Evolutionary conservation across 2,113 vertebrate species (phyloP), one percentile per base, ranked within the genome.

Genomic region (Lepus europaeus): DNA sequence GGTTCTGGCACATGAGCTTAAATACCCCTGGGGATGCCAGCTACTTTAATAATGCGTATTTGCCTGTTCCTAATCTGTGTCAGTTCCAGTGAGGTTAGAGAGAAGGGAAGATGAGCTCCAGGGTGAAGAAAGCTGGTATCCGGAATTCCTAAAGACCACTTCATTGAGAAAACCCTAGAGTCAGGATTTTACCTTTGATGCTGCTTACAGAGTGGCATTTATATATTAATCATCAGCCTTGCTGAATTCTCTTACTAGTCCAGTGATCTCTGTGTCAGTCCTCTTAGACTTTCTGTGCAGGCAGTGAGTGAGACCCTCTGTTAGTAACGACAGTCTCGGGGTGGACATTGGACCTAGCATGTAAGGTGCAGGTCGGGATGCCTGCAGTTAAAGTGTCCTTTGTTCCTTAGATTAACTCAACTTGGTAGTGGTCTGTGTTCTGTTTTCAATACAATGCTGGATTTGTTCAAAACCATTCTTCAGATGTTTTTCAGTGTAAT

Each of bases 401-500:
- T 9, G 53, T 93, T 91, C 17, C 53, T 90, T 9, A 45, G 12
- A 23, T 78, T 90, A 93, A 59, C 61, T n/a, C 25, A 84, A 19
- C 29, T 72, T 68, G 31, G 36, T 84, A 17, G 14, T 85, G 49
- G 8, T 49, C 23, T 80, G 45, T 84, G 29, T 73, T 56, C 27
- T 74, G 33, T 93, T 63, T 49, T 73, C 72, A 88, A 1, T 66
- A 63, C 6, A 56, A 63, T 87, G 51, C 59, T 95, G 36, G 49
- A 68, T 81, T 85, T 89, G 72, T 73, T 39, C 12, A 80, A 53
- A 87, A 93, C 7, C 1, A 6, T 87, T 88, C 45, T 95, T 89
- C 76, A 20, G 7, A 63, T 25, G 49, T n/a, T 79, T 88, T 95
- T 94, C 78, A 61, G 33, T 89, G 14, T 89, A 90, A 96, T 95